Evolutionary conservation across 2,888 invertebrate genomes (phyloP).

Genomic region (Mythimna ferrago): DNA sequence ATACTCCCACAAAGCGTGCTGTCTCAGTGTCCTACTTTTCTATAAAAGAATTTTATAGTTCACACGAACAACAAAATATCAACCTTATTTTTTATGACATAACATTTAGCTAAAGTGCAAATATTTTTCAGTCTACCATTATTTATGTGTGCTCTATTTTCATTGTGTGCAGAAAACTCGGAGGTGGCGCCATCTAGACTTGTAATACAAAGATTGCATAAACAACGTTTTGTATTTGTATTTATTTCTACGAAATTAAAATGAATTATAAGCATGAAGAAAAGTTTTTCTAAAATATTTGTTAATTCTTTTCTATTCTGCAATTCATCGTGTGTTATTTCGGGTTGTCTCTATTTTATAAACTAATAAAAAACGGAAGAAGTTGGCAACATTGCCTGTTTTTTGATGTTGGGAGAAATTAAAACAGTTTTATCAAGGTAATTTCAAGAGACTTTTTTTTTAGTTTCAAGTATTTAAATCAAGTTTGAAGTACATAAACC

Average conservation of each 20-base stretch:
- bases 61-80: constrained; percentile 24
- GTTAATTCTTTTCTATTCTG: not conserved
- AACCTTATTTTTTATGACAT: accelerated
- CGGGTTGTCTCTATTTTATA: not conserved
- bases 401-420: not conserved
- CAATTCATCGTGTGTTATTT: too few relatives aligned
- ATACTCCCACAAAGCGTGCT: constrained; percentile 26
- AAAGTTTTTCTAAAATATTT: not conserved
- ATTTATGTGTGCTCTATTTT: constrained; percentile 28
- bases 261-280: not conserved
- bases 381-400: constrained; percentile 15
- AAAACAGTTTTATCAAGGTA: not conserved
- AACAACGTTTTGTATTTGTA: not conserved
- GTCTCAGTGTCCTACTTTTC: constrained; percentile 40
- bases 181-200: constrained; percentile 68
- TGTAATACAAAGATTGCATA: too few relatives aligned
- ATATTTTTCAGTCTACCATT: constrained; percentile 11
- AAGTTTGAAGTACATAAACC: too few relatives aligned
- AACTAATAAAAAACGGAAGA: not conserved
- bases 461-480: too few relatives aligned
- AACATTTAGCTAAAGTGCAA: constrained; percentile 25
- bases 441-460: not conserved
- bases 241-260: not conserved
- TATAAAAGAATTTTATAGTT: constrained; percentile 7
- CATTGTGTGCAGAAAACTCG: not conserved